Evolutionary conservation across 2,888 invertebrate genomes (phyloP).

Genomic region (Allygus modestus): DNA sequence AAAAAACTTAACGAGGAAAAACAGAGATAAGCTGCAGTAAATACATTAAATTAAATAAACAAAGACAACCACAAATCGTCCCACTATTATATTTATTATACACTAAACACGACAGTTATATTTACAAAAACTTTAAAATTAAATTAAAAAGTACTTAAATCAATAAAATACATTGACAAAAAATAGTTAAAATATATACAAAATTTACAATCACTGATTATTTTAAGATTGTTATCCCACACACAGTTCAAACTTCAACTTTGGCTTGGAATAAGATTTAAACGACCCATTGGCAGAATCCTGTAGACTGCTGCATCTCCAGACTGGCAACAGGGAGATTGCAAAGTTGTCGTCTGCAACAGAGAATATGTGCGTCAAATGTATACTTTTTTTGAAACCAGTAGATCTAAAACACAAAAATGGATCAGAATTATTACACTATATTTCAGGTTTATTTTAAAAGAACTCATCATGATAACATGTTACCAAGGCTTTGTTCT

Average conservation of each 20-base stretch:
- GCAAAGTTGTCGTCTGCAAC: conserved; percentile 72
- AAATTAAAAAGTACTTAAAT: background rate
- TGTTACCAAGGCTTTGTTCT: too few species aligned
- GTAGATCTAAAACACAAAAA: too few species aligned
- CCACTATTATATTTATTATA: too few species aligned
- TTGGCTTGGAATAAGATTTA: conserved; percentile 40
- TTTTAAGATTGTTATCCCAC: background rate
- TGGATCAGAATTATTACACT: too few species aligned
- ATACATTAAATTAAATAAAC: too few species aligned
- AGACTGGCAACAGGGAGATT: conserved; percentile 68
- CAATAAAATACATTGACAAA: background rate
- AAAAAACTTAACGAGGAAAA: too few species aligned
- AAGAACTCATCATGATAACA: too few species aligned
- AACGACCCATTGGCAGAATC: conserved; percentile 69
- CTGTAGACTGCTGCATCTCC: conserved; percentile 67
- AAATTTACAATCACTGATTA: background rate
- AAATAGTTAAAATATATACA: background rate
- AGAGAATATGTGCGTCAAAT: too few species aligned
- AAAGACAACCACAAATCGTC: too few species aligned
- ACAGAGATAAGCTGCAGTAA: too few species aligned
- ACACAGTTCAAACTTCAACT: background rate
- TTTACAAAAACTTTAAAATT: background rate
- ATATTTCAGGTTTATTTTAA: conserved; percentile 7
- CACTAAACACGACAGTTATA: too few species aligned
- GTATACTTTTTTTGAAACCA: background rate